Conservation (phyloP, 2,888 invertebrate species). For the Apantesis nais region DNA sequence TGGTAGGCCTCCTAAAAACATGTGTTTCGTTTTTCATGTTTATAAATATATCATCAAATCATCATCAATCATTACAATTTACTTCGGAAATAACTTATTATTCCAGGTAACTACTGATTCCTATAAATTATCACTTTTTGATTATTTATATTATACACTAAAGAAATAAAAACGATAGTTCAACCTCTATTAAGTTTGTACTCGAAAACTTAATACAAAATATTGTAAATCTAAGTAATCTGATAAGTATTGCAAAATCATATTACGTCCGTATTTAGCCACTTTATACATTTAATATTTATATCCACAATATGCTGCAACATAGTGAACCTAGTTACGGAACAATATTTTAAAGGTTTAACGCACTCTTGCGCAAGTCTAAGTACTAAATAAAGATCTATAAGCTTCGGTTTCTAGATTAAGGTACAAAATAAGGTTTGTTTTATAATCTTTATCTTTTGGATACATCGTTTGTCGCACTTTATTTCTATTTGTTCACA, state of each 20-base stretch:
- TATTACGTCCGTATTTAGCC: constrained; percentile 28
- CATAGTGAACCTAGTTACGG: constrained; percentile 39
- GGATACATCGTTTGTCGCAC: constrained; percentile 3
- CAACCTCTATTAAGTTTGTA: background rate
- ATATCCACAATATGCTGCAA: constrained; percentile 38
- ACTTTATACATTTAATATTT: constrained; percentile 35
- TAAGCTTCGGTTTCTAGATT: constrained; percentile 30
- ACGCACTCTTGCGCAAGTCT: constrained; percentile 43
- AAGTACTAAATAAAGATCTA: constrained; percentile 39
- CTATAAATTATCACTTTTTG: background rate
- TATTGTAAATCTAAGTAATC: background rate
- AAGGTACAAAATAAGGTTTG: constrained; percentile 11
- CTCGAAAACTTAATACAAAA: background rate
- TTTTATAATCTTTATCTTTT: constrained; percentile 9
- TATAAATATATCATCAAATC: too few species aligned
- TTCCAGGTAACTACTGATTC: background rate
- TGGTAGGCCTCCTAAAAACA: too few species aligned
- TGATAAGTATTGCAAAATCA: background rate
- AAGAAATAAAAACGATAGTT: background rate
- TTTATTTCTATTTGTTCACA: constrained; percentile 4
- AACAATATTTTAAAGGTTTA: constrained; percentile 46
- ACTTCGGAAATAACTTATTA: background rate
- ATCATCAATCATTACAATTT: too few species aligned
- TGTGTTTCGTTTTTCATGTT: too few species aligned
- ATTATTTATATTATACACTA: background rate